Evolutionary conservation across 2,797 vertebrate species (phyloP).

Genomic region (Poeciliopsis presidionis): DNA sequence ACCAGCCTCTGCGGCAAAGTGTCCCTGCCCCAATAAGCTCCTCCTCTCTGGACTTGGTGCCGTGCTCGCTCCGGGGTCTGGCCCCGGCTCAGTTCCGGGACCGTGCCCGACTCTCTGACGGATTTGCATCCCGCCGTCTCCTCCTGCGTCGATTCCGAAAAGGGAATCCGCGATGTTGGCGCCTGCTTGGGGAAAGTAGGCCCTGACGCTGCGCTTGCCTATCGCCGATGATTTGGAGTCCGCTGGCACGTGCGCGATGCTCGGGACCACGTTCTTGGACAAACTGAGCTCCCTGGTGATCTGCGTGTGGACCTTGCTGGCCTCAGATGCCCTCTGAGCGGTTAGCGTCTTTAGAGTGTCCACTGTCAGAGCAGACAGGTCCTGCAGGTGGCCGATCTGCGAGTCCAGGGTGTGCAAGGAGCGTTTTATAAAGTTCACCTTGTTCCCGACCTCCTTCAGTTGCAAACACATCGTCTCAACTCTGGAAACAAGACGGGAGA

Average conservation of each 20-base stretch:
- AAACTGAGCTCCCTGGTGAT: constrained; percentile 96
- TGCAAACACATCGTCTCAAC: constrained; percentile 98
- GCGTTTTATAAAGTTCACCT: constrained; percentile 97
- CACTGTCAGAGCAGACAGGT: constrained; percentile 95
- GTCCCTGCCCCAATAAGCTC: constrained; percentile 70
- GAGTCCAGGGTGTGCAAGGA: constrained; percentile 97
- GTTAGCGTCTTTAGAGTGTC: constrained; percentile 97
- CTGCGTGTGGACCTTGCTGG: constrained; percentile 97
- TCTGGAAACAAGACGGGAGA: constrained; percentile 70
- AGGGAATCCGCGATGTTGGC: constrained; percentile 88
- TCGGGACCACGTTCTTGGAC: constrained; percentile 94
- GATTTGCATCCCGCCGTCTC: constrained; percentile 69
- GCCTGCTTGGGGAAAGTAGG: constrained; percentile 83
- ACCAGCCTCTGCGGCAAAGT: constrained; percentile 86
- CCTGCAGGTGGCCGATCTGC: constrained; percentile 99
- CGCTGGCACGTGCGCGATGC: constrained; percentile 83
- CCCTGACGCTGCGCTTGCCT: constrained; percentile 88
- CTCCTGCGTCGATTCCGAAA: constrained; percentile 83
- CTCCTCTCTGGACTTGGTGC: constrained; percentile 81
- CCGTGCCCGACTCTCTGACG: constrained; percentile 74
- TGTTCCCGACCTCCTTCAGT: constrained; percentile 96
- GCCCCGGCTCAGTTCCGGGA: constrained; percentile 51
- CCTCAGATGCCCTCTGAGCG: constrained; percentile 95
- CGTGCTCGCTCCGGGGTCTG: constrained; percentile 57
- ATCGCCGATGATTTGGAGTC: constrained; percentile 90